phyloP scores from a whole-genome alignment of 2,113 vertebrate genomes.

The Ciconia boyciana region DNA sequence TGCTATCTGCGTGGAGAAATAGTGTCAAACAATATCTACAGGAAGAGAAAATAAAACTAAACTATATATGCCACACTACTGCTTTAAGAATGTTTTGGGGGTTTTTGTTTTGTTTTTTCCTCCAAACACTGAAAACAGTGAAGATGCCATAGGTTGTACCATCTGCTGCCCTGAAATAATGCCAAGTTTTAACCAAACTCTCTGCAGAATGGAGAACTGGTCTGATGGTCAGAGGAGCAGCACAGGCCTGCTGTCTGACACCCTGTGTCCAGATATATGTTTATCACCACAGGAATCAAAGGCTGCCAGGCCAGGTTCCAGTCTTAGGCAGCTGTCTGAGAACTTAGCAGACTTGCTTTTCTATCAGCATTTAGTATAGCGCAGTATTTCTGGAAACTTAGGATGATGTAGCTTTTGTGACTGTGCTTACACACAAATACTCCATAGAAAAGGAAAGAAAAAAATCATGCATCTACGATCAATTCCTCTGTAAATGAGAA shows the following conservation, averaged over 20 bases:
- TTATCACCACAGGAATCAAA: background rate
- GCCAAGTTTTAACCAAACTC: background rate
- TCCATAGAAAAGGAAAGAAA: background rate
- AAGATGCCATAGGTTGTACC: background rate
- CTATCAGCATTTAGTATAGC: background rate
- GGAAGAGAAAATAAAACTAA: background rate
- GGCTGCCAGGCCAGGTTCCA: background rate
- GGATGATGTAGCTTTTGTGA: background rate
- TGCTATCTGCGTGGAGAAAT: slow-evolving; percentile 81
- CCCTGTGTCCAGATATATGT: accelerated
- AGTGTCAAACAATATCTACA: background rate
- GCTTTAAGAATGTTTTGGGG: background rate
- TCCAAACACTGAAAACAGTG: background rate
- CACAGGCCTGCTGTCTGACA: background rate
- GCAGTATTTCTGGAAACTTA: background rate
- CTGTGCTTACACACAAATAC: background rate
- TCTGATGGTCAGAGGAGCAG: background rate
- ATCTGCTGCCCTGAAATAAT: background rate
- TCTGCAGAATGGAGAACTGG: background rate
- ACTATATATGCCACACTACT: background rate
- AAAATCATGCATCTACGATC: background rate
- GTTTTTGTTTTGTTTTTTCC: too few species aligned
- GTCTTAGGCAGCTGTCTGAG: background rate
- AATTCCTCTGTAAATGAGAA: background rate
- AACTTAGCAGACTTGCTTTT: background rate